phyloP scores from a whole-genome alignment of 2,888 invertebrate species.

The Gnatocerus cornutus region DNA sequence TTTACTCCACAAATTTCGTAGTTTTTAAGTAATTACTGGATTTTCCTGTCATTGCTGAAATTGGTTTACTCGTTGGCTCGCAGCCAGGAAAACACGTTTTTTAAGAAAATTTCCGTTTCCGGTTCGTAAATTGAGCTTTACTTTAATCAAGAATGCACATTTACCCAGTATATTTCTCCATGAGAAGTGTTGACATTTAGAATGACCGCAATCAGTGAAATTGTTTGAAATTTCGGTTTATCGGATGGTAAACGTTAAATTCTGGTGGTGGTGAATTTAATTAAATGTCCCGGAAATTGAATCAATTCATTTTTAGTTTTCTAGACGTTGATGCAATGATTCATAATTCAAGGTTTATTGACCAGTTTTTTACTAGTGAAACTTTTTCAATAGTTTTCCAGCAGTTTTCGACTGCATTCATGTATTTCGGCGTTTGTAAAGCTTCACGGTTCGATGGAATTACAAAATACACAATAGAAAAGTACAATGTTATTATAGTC shows the following conservation, averaged over 20 bases:
- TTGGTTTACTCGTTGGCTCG: conserved; percentile 1
- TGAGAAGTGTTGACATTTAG: conserved; percentile 20
- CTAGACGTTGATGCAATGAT: no score
- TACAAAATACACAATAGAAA: no score
- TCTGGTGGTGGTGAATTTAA: not conserved
- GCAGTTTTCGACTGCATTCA: no score
- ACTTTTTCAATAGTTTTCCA: no score
- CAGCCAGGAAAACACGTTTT: not conserved
- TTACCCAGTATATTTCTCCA: conserved; percentile 11
- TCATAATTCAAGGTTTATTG: no score
- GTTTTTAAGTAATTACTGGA: not conserved
- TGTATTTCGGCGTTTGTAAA: no score
- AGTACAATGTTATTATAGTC: no score
- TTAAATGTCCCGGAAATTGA: not conserved
- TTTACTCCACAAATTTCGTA: not conserved
- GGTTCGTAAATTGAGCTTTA: conserved; percentile 6
- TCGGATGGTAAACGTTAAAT: not conserved
- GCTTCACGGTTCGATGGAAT: no score
- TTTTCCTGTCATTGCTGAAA: conserved; percentile 4
- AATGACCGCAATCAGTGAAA: conserved; percentile 28
- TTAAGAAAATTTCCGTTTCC: not conserved
- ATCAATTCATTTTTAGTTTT: no score
- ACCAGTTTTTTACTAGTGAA: no score
- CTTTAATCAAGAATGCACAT: conserved; percentile 20
- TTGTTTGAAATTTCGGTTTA: conserved; percentile 17